Evolutionary conservation across 2,113 vertebrate genomes (phyloP), one percentile per base, ranked within the genome.

Genomic region (Phyllostomus discolor): DNA sequence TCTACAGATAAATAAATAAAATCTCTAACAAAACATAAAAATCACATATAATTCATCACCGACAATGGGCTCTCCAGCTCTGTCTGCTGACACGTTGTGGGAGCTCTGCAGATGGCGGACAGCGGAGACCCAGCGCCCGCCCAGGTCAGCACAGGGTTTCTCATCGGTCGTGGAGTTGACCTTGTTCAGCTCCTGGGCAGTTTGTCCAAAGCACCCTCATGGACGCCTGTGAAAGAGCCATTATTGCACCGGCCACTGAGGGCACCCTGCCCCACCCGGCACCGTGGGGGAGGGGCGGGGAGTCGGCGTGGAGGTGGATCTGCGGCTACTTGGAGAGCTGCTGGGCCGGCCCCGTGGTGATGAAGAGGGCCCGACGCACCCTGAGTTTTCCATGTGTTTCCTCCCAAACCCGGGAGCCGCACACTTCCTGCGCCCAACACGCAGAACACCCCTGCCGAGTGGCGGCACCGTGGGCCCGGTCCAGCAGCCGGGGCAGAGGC

Each of bases 391-490:
- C 15, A 0, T 0, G 5, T 1, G 2, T 57, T 31, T 69, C 48
- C 38, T 33, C 15, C 38, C 73, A 8, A 6, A 26, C 33, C 14
- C 11, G 15, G 69, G 52, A 67, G 50, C 50, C 11, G 4, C 28
- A 2, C 19, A 1, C 16, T 26, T 14, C 4, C 1, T 48, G 12
- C 26, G 1, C 31, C 7, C 3, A 15, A 11, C 50, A 4, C 0
- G 0, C 2, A 6, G 72, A 26, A 50, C 19, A 1, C 1, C 2
- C 1, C 15, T 2, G 1, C 80, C 4, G 0, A 1, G 10, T 17
- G 24, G 10, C 2, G 0, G 11, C 16, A 3, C 6, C 0, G 3
- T 4, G 14, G 1, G 66, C 4, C 0, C 6, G 20, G 41, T 12
- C 28, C 0, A n/a, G 7, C n/a, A 20, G 31, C 16, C 0, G 26